These are phyloP conservation scores for Beroe ovata DNA, from an alignment of 37 sponge, comb jelly and placozoan genomes.

Conservation along the genomic window DNA sequence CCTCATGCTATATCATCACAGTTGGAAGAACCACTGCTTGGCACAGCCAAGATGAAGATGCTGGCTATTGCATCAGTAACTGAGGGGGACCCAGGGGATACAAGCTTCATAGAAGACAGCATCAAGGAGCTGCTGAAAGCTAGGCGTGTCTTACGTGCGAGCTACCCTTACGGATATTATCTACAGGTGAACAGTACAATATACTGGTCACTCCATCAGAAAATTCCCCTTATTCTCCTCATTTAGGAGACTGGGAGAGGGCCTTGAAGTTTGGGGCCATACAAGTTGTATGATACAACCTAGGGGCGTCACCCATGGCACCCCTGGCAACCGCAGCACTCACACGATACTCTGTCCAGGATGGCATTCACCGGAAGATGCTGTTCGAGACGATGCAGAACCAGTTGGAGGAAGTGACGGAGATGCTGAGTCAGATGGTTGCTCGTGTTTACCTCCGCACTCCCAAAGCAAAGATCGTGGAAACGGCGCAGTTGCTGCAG, in stretches of 20 bases:
- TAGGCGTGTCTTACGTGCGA: constrained; percentile 73
- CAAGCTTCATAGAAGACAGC: constrained; percentile 75
- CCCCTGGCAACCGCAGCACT: too few relatives aligned
- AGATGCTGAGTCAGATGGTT: constrained; percentile 78
- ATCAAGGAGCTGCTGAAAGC: constrained; percentile 74
- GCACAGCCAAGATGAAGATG: constrained; percentile 73
- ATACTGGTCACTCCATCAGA: neutral
- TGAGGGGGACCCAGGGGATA: constrained; percentile 67
- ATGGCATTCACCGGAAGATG: constrained; percentile 64
- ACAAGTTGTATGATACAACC: too few relatives aligned
- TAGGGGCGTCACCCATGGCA: too few relatives aligned
- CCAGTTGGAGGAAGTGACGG: constrained; percentile 74
- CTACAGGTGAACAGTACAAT: constrained; percentile 39
- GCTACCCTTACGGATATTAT: constrained; percentile 77
- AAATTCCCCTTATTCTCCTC: too few relatives aligned
- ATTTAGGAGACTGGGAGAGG: too few relatives aligned
- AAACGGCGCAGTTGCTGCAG: constrained; percentile 36
- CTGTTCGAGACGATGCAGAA: constrained; percentile 70
- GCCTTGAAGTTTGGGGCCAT: too few relatives aligned
- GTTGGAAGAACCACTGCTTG: constrained; percentile 75
- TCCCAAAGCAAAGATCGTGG: constrained; percentile 76
- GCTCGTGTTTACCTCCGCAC: constrained; percentile 77
- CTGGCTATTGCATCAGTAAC: constrained; percentile 68
- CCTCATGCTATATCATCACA: too few relatives aligned
- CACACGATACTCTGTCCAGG: too few relatives aligned